These are phyloP conservation scores for Tapirus indicus DNA, from an alignment of 2,797 vertebrate species.

Conservation along the genomic window DNA sequence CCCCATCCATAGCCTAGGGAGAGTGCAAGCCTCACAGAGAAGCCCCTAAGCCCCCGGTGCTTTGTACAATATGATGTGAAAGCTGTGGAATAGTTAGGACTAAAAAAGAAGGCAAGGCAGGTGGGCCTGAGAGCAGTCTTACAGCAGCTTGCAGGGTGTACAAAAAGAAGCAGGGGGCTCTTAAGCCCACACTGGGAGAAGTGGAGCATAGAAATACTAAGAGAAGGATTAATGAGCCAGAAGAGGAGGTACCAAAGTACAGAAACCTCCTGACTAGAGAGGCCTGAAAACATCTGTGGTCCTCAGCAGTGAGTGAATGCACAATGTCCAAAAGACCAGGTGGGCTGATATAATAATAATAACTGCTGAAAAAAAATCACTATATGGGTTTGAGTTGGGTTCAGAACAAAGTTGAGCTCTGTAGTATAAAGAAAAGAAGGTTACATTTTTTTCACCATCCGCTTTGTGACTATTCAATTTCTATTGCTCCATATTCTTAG, in stretches of 20 bases:
- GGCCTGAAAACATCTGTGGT: not conserved
- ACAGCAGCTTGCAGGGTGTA: not conserved
- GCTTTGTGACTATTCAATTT: slow-evolving; percentile 36
- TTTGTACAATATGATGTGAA: not conserved
- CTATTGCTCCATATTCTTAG: not conserved
- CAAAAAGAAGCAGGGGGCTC: not conserved
- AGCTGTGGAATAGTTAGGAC: not conserved
- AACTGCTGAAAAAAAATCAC: not conserved
- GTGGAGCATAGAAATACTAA: not conserved
- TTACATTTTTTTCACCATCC: slow-evolving; percentile 5
- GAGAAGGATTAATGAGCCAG: not conserved
- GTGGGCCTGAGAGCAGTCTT: not conserved
- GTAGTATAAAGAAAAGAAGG: not conserved
- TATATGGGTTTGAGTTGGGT: not conserved
- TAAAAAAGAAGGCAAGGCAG: not conserved
- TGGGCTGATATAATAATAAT: not conserved
- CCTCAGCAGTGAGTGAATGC: not conserved
- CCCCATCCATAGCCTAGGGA: not conserved
- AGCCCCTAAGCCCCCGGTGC: not conserved
- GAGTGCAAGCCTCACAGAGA: not conserved
- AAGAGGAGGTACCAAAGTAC: not conserved
- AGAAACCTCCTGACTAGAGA: not conserved
- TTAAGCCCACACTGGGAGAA: not conserved
- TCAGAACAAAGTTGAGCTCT: slow-evolving; percentile 15
- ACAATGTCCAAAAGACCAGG: not conserved